Base-by-base conservation (phyloP, 2,888 invertebrate species). In the Taphrorychus bicolor region DNA sequence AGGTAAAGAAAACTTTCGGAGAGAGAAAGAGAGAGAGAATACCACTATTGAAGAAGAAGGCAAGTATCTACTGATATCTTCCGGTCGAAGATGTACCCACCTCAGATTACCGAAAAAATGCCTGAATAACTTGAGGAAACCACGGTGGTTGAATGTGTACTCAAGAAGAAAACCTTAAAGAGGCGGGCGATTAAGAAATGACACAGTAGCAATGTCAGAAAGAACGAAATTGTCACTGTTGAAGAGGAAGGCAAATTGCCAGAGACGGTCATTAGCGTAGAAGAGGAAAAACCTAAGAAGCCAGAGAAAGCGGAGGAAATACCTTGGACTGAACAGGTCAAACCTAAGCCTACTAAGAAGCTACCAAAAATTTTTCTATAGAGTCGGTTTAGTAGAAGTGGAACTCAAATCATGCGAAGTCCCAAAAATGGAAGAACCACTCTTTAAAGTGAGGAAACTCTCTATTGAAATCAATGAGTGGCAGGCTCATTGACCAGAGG, bases 161-260 rank as follows among this genome's bases (percentile, higher is more conserved):
- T 73, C 32, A 75, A 66, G n/a, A 82, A 84, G 66, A 80, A 78
- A 65, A 78, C 82, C 76, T 73, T 68, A 63, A 83, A 73, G 77
- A 83, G 77, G 79, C 83, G 72, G 49, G 79, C 79, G 32, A 77
- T 80, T 5, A 83, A 81, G 68, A 84, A 83, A 3, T 71, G 17
- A 65, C 77, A 18, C 81, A 68, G 72, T 32, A 71, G 72, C n/a
- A 76, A 80, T 71, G 75, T 75, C 64, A 79, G 80, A 74, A 72
- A 73, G 9, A 73, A 81, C 9, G 76, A 80, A 72, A 79, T 79
- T 18, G 59, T 71, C 18, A 70, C 70, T 62, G 72, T 73, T 60
- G 69, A 71, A 66, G 74, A 70, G 17, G 72, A 69, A 19, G 84
- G 82, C 45, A 81, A 84, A 70, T 54, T 81, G n/a, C 68, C 84